Evolutionary conservation across 2,113 vertebrate species (phyloP).

Genomic region (Sylvilagus bachmani): DNA sequence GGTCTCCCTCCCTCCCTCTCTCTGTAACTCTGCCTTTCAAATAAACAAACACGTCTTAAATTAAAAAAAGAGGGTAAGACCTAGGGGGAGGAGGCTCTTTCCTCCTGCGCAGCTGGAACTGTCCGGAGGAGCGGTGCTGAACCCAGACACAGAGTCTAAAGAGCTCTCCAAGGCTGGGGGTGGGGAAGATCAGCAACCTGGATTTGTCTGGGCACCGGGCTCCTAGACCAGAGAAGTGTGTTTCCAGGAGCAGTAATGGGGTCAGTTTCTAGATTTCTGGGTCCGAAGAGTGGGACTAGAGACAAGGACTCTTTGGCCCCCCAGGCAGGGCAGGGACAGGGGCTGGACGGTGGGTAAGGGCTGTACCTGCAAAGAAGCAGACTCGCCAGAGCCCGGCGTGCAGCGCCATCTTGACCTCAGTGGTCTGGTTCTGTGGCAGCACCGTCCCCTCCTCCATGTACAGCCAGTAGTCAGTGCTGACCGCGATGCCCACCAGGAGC

Average conservation of each 20-base stretch:
- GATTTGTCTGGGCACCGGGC: neutral
- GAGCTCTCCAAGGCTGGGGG: neutral
- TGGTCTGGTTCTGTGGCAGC: constrained; percentile 95
- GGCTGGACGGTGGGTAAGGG: neutral
- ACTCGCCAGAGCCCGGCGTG: constrained; percentile 96
- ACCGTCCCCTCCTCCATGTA: constrained; percentile 96
- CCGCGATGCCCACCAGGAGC: constrained; percentile 95
- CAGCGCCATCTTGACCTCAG: constrained; percentile 96
- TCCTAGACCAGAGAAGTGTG: neutral
- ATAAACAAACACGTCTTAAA: no score
- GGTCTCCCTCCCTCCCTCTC: no score
- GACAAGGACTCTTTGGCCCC: neutral
- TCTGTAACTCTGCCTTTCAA: no score
- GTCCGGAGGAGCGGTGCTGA: neutral
- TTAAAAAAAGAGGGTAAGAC: neutral
- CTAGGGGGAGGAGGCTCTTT: neutral
- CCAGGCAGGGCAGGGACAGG: no score
- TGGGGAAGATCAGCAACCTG: neutral
- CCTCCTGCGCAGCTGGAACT: neutral
- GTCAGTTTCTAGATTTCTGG: neutral
- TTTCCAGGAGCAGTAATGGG: neutral
- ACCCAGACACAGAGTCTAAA: neutral
- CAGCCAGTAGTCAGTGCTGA: constrained; percentile 97
- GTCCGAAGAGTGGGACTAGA: neutral
- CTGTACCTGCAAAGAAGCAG: constrained; percentile 95